phyloP scores from a whole-genome alignment of 2,113 vertebrate genomes.

The Arvicanthis niloticus region DNA sequence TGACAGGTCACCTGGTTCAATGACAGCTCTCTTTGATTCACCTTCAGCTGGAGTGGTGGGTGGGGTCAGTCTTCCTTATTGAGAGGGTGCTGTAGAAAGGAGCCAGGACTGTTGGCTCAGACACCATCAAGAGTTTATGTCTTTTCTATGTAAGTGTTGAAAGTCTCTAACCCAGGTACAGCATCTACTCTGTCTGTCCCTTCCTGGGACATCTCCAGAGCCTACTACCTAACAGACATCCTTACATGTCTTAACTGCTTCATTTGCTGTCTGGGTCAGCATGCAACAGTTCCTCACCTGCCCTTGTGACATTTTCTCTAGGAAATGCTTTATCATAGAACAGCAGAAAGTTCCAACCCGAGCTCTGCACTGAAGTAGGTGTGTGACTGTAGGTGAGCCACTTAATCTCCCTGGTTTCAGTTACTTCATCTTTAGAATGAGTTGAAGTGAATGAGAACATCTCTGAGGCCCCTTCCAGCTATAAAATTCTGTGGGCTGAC shows the following conservation, averaged over 20 bases:
- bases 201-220: neutral
- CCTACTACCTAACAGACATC: neutral
- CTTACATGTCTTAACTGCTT: fast-evolving
- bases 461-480: slow-evolving; percentile 63
- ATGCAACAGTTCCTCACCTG: neutral
- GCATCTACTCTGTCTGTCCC: neutral
- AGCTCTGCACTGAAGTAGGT: neutral
- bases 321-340: neutral
- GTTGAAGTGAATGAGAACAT: slow-evolving; percentile 3
- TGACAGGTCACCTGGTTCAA: neutral
- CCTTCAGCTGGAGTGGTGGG: neutral
- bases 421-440: slow-evolving; percentile 46
- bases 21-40: neutral
- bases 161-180: neutral
- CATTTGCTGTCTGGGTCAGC: neutral
- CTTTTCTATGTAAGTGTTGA: neutral
- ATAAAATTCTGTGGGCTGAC: slow-evolving; percentile 64
- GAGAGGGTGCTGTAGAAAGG: neutral
- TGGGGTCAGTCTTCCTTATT: neutral
- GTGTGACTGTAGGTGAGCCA: neutral
- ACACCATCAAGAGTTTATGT: neutral
- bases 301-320: neutral
- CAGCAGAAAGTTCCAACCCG: neutral
- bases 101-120: neutral
- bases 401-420: slow-evolving; percentile 38